Percentiles rank a stretch among this genome's conserved stretches.
phyloP scores from a whole-genome alignment of 2,888 invertebrate genomes.

The Liopterus haemorrhoidalis region DNA sequence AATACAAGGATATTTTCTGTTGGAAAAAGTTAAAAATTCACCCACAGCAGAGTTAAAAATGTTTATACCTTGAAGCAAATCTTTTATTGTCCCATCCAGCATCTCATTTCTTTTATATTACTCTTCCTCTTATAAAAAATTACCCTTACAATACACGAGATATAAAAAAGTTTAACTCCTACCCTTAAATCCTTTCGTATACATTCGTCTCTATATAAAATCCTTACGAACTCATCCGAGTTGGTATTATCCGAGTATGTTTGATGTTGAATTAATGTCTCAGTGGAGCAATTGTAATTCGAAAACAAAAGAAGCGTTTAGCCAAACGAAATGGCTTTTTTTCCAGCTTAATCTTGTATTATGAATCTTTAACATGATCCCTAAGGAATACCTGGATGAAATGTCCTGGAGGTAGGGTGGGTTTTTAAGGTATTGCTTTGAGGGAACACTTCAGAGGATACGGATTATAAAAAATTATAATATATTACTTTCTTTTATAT shows the following conservation, averaged over 20 bases:
- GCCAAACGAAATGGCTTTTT: conserved; percentile 44
- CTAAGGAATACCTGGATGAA: conserved; percentile 42
- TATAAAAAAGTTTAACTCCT: conserved; percentile 14
- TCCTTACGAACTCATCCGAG: conserved; percentile 8
- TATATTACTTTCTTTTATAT: too few species aligned
- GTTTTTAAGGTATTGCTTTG: too few species aligned
- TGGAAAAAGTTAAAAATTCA: too few species aligned
- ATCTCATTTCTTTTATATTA: too few species aligned
- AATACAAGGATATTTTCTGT: too few species aligned
- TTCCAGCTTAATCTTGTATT: conserved; percentile 44
- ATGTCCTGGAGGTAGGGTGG: too few species aligned
- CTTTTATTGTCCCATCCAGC: too few species aligned
- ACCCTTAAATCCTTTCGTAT: conserved; percentile 1
- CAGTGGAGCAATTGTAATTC: conserved; percentile 44
- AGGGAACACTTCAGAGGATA: too few species aligned
- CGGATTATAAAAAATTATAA: too few species aligned
- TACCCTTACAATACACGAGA: conserved; percentile 14
- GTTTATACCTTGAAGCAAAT: too few species aligned
- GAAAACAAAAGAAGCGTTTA: conserved; percentile 44
- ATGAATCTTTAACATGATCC: conserved; percentile 44
- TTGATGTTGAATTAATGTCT: conserved; percentile 37
- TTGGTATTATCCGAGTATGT: neutral
- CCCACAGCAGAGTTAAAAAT: too few species aligned
- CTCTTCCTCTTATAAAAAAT: too few species aligned
- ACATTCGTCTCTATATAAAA: conserved; percentile 6